These are phyloP conservation scores for Chrysolina haemoptera DNA, from an alignment of 2,888 invertebrate genomes.

Conservation along the genomic window DNA sequence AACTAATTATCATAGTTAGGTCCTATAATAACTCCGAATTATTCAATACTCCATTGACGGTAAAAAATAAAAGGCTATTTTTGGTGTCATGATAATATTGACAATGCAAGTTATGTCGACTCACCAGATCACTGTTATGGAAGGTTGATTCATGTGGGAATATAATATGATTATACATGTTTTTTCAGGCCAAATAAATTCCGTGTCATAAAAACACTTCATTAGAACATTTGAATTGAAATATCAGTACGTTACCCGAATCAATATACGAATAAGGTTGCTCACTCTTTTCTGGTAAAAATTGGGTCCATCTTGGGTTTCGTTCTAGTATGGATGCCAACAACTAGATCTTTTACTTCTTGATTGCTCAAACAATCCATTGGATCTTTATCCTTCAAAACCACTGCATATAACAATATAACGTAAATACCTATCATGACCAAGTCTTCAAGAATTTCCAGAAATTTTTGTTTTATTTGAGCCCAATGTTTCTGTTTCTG, in stretches of 20 bases:
- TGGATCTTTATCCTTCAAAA: conserved; percentile 53
- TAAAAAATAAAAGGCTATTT: too few species aligned
- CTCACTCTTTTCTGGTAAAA: conserved; percentile 35
- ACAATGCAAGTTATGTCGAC: too few species aligned
- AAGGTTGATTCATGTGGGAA: too few species aligned
- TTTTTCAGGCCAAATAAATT: too few species aligned
- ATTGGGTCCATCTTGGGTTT: conserved; percentile 12
- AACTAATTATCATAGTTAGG: too few species aligned
- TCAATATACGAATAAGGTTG: conserved; percentile 20
- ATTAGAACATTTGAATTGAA: too few species aligned
- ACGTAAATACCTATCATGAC: conserved; percentile 58
- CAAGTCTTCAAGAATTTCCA: conserved; percentile 55
- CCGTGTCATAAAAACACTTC: too few species aligned
- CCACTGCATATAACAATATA: conserved; percentile 56
- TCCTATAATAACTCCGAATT: too few species aligned
- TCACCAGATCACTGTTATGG: too few species aligned
- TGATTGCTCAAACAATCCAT: conserved; percentile 49
- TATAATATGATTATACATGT: too few species aligned
- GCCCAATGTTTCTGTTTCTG: conserved; percentile 48
- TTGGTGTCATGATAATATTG: too few species aligned
- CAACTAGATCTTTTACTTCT: conserved; percentile 52
- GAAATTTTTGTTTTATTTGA: conserved; percentile 40
- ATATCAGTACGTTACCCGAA: neutral
- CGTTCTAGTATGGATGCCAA: conserved; percentile 47
- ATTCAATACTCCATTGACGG: too few species aligned